Conservation (phyloP, 2,113 vertebrate species). For the Crotalus helleri region DNA sequence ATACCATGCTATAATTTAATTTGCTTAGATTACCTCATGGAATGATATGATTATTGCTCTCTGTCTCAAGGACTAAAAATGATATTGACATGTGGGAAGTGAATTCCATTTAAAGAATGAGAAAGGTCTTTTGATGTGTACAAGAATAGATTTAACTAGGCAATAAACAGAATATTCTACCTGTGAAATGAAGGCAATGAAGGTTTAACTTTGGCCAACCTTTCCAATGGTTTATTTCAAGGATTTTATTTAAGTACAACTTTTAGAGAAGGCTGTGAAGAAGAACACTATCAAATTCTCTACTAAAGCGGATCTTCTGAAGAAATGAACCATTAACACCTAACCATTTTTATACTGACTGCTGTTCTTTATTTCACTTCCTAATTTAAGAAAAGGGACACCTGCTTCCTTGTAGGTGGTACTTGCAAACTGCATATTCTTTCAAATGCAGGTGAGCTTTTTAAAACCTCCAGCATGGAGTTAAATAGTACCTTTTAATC, state of each 20-base stretch:
- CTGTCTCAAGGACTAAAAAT: slow-evolving; percentile 8
- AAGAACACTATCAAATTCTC: slow-evolving; percentile 1
- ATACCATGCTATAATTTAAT: neutral
- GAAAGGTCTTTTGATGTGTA: neutral
- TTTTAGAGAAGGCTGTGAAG: neutral
- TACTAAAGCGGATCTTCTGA: neutral
- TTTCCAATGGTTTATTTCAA: neutral
- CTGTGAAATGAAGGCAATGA: neutral
- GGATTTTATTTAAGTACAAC: accelerated
- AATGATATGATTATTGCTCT: slow-evolving; percentile 19
- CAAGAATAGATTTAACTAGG: neutral
- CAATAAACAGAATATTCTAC: neutral
- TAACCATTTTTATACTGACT: neutral
- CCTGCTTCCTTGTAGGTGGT: slow-evolving; percentile 36
- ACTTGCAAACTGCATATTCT: neutral
- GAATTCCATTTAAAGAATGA: neutral
- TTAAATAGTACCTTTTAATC: slow-evolving; percentile 5
- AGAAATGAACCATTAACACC: neutral
- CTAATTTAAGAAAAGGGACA: slow-evolving; percentile 12
- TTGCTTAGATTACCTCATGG: slow-evolving; percentile 39
- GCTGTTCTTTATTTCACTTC: slow-evolving; percentile 34
- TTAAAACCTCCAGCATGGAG: neutral
- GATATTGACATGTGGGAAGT: neutral
- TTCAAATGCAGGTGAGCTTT: neutral
- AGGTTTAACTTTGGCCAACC: neutral